Base-by-base conservation (phyloP, 2,888 invertebrate species). In the Drosophila nr. medialis region DNA sequence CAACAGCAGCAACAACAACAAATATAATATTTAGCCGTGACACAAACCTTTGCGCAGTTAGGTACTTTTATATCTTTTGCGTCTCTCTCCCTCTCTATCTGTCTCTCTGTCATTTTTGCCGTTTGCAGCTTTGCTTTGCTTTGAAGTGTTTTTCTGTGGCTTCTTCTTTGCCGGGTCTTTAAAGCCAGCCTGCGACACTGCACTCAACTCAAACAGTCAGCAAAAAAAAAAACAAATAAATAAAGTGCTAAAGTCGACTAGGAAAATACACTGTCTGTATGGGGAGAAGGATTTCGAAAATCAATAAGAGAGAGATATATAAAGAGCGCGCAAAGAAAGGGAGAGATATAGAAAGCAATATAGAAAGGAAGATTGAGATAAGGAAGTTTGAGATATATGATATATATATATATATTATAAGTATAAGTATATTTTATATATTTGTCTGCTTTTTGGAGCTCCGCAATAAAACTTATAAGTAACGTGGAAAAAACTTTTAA, bases 61-160 rank as follows among this genome's bases (percentile, higher is more conserved):
- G 18, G 11, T 27, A 38, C 38, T 30, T 38, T 24, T 51, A 30
- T 36, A 59, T 32, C 15, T 18, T 15, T 58, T 27, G n/a, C 38
- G 48, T 45, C 32, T 48, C 11, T 34, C 24, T 40, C 55, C 18
- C 36, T 49, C 53, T 48, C 24, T 29, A 4, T 36, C n/a, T n/a
- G 27, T 27, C 38, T 29, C 53, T 50, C 38, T 58, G 51, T 65
- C 32, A 29, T 51, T 61, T 51, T 68, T 72, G 68, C 18, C 32
- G 50, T 58, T 45, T 30, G 59, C 58, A 30, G 59, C 48, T 49
- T 42, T 61, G 54, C 45, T 62, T 51, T 55, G 49, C 70, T 76
- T 62, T 79, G 55, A 27, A 56, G 60, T 71, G 72, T 49, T 50
- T 77, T 86, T 79, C 56, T 86, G 53, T 76, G 87, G 86, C 87